Conservation (phyloP, 2,888 invertebrate species). For the Tetragonisca angustula region DNA sequence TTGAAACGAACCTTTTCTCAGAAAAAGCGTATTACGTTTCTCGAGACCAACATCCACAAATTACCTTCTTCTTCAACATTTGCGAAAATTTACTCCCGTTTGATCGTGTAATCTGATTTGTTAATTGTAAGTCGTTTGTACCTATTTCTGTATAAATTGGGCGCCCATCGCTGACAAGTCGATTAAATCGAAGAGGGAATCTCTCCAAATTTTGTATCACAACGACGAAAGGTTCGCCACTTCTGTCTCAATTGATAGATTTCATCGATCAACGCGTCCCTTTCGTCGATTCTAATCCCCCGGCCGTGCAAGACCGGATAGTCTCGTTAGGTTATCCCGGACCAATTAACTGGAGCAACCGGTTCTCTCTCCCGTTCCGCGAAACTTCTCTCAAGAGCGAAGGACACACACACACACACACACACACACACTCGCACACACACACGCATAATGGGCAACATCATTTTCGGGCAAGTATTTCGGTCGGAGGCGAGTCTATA, state of each 20-base stretch:
- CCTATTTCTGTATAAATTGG: no score
- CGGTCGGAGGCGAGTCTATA: constrained; percentile 39
- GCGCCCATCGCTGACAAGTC: no score
- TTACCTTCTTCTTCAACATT: no score
- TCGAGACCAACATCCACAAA: no score
- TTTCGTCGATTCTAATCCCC: background rate
- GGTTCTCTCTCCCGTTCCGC: background rate
- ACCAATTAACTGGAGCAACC: constrained; percentile 20
- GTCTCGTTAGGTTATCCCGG: constrained; percentile 3
- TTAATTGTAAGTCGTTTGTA: no score
- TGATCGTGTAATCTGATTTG: no score
- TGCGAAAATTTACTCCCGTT: no score
- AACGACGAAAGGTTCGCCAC: background rate
- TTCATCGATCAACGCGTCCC: constrained; percentile 7
- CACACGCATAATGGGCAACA: background rate
- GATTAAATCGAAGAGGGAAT: background rate
- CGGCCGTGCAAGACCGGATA: background rate
- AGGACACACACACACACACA: background rate
- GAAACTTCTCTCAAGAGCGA: constrained; percentile 5
- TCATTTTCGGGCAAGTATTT: constrained; percentile 36
- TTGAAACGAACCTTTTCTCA: no score
- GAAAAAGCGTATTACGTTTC: no score
- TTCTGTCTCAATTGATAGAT: constrained; percentile 14
- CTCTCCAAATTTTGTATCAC: background rate
- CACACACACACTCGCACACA: no score